phyloP scores from a whole-genome alignment of 2,113 vertebrate species.

The Nothobranchius furzeri region DNA sequence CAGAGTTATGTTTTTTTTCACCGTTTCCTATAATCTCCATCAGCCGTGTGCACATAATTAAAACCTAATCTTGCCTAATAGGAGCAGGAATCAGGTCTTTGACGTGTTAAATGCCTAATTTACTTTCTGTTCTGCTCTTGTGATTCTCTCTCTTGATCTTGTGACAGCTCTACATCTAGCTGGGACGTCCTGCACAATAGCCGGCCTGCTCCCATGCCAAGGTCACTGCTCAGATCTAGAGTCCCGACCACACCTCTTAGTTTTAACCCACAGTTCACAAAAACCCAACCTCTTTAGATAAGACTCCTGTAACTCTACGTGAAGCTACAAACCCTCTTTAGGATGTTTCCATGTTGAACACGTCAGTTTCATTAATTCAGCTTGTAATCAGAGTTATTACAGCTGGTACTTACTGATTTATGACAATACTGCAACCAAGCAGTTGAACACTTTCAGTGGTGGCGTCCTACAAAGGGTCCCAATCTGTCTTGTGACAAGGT shows the following conservation, averaged over 20 bases:
- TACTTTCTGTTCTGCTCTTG: conserved; percentile 33
- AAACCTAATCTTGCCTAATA: conserved; percentile 19
- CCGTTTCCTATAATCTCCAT: conserved; percentile 20
- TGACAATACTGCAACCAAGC: no score
- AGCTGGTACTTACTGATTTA: no score
- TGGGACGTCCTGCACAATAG: conserved; percentile 79
- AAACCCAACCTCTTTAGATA: conserved; percentile 12
- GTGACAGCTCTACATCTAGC: conserved; percentile 80
- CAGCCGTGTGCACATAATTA: conserved; percentile 5
- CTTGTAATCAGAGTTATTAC: no score
- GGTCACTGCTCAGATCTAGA: conserved; percentile 60
- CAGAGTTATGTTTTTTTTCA: conserved; percentile 14
- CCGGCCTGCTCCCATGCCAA: conserved; percentile 71
- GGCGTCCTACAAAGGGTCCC: no score
- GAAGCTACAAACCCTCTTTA: not conserved
- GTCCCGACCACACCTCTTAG: conserved; percentile 9
- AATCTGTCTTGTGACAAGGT: no score
- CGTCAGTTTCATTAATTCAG: no score
- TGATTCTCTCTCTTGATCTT: conserved; percentile 66
- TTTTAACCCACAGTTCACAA: conserved; percentile 26
- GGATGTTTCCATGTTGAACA: no score
- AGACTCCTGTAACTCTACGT: conserved; percentile 19
- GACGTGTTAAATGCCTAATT: conserved; percentile 28
- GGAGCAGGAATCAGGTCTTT: conserved; percentile 3
- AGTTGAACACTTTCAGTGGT: no score